Evolutionary conservation across 1,140 invertebrate species (phyloP).

Genomic region (Zeugodacus cucurbitae): DNA sequence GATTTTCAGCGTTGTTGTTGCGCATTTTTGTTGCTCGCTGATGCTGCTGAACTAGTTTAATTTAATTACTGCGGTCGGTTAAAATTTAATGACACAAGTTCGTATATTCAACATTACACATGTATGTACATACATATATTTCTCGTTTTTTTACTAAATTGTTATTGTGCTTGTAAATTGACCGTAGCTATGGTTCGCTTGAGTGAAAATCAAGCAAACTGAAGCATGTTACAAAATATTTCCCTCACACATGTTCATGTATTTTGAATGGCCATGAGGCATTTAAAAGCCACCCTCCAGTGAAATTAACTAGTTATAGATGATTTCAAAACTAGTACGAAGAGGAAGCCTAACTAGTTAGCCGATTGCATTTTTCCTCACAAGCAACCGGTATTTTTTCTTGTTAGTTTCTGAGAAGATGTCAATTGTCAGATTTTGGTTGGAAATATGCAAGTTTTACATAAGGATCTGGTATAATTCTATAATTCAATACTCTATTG

Average conservation of each 20-base stretch:
- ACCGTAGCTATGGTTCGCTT: neutral
- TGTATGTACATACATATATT: neutral
- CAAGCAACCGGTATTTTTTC: no score
- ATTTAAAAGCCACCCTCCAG: no score
- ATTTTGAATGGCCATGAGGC: neutral
- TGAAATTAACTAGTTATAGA: no score
- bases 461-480: no score
- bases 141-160: no score
- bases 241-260: neutral
- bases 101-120: neutral
- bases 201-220: neutral
- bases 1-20: neutral
- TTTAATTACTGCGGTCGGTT: constrained; percentile 21
- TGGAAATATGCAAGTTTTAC: no score
- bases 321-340: no score
- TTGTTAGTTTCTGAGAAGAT: no score
- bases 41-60: constrained; percentile 22
- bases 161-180: neutral
- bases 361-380: no score
- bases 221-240: neutral
- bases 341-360: no score
- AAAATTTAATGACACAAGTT: constrained; percentile 16
- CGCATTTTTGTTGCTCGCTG: neutral
- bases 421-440: no score
- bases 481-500: no score